Conservation (phyloP, 1,140 invertebrate genomes). For the Oncopeltus fasciatus region DNA sequence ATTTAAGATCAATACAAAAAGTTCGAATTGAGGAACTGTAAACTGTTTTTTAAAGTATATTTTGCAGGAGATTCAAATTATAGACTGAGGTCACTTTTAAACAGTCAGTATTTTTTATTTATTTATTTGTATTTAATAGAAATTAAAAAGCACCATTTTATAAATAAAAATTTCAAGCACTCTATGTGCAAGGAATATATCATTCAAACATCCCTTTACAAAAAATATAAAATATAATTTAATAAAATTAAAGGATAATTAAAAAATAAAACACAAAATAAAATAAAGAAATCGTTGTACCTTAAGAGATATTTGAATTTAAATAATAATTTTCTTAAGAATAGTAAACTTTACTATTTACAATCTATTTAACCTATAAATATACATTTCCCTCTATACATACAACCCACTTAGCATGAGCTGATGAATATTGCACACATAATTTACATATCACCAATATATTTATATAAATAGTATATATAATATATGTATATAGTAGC, state of each 20-base stretch:
- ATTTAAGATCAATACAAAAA: background rate
- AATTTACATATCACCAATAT: constrained; percentile 8
- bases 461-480: constrained; percentile 4
- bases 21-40: background rate
- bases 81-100: too few relatives aligned
- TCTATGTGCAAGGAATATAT: background rate
- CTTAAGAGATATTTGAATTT: too few relatives aligned
- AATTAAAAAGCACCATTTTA: background rate
- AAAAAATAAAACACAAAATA: too few relatives aligned
- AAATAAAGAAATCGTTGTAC: background rate
- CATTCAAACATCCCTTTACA: background rate
- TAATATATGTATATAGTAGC: constrained; percentile 4
- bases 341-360: background rate
- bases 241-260: too few relatives aligned
- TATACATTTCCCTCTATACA: constrained; percentile 4
- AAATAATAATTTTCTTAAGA: too few relatives aligned
- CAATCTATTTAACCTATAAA: constrained; percentile 1
- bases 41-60: too few relatives aligned
- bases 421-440: constrained; percentile 2
- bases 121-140: too few relatives aligned
- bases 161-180: background rate
- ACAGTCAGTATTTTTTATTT: too few relatives aligned
- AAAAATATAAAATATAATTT: background rate
- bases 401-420: background rate
- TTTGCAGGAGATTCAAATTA: too few relatives aligned